Evolutionary conservation across 2,113 vertebrate species (phyloP).

Genomic region (Brachypteracias leptosomus): DNA sequence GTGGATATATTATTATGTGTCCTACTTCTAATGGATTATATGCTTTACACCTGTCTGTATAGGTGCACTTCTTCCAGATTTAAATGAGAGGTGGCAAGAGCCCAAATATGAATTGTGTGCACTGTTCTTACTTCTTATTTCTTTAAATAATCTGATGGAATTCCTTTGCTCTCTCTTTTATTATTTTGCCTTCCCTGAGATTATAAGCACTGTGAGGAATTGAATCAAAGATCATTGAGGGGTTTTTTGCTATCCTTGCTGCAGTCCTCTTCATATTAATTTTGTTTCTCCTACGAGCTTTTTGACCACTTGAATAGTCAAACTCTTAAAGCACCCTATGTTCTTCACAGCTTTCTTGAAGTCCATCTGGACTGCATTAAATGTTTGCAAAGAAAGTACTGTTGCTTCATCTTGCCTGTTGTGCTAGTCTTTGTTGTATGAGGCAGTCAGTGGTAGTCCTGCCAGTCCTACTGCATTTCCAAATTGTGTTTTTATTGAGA

Average conservation of each 20-base stretch:
- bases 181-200: slow-evolving; percentile 9
- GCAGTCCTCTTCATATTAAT: background rate
- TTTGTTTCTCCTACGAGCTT: background rate
- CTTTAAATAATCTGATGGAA: slow-evolving; percentile 13
- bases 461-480: background rate
- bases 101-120: slow-evolving; percentile 5
- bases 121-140: background rate
- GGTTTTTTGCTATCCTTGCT: background rate
- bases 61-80: background rate
- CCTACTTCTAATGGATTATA: background rate
- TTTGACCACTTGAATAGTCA: background rate
- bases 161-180: slow-evolving; percentile 10
- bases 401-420: background rate
- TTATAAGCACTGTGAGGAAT: background rate
- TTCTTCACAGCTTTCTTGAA: slow-evolving; percentile 39
- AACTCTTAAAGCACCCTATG: background rate
- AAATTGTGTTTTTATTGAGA: background rate
- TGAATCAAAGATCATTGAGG: background rate
- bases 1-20: background rate
- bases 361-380: slow-evolving; percentile 25
- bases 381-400: background rate
- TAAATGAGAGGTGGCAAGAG: background rate
- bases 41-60: background rate
- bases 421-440: background rate
- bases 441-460: background rate